These are phyloP conservation scores for Macrosiphum euphorbiae DNA, from an alignment of 2,888 invertebrate genomes.

Conservation along the genomic window DNA sequence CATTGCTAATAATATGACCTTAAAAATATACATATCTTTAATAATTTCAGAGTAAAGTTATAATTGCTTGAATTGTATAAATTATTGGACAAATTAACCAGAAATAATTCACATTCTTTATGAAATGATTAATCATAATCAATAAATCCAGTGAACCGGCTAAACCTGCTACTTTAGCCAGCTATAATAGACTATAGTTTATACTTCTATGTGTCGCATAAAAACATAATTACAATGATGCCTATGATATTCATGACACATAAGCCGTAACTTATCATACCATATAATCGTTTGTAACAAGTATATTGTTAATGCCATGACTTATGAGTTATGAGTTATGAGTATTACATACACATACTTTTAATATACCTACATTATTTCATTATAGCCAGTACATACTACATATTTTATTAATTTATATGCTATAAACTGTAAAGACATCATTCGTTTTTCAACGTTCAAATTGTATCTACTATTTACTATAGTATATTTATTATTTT, in stretches of 20 bases:
- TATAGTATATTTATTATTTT: not conserved
- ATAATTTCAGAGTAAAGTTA: not conserved
- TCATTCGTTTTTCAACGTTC: not conserved
- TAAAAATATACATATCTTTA: not conserved
- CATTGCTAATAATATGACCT: not conserved
- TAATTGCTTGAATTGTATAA: not conserved
- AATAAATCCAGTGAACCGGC: constrained; percentile 25
- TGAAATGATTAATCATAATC: constrained; percentile 34
- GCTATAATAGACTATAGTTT: not conserved
- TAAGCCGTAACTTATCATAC: not conserved
- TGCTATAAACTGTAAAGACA: not conserved
- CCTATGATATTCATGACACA: constrained; percentile 4
- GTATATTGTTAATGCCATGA: not conserved
- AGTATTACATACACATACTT: constrained; percentile 1
- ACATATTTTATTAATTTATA: not conserved
- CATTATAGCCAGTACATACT: not conserved
- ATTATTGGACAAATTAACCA: constrained; percentile 3
- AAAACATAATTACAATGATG: not conserved
- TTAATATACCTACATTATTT: not conserved
- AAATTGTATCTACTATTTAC: not conserved
- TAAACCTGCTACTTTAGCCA: constrained; percentile 25
- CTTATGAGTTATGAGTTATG: no score
- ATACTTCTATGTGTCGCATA: not conserved
- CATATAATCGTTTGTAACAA: not conserved
- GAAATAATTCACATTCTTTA: constrained; percentile 11